A percentile compares a stretch with the other conserved stretches of the same genome.
These are phyloP conservation scores for Euproctis similis DNA, from an alignment of 2,888 invertebrate species.

Conservation along the genomic window DNA sequence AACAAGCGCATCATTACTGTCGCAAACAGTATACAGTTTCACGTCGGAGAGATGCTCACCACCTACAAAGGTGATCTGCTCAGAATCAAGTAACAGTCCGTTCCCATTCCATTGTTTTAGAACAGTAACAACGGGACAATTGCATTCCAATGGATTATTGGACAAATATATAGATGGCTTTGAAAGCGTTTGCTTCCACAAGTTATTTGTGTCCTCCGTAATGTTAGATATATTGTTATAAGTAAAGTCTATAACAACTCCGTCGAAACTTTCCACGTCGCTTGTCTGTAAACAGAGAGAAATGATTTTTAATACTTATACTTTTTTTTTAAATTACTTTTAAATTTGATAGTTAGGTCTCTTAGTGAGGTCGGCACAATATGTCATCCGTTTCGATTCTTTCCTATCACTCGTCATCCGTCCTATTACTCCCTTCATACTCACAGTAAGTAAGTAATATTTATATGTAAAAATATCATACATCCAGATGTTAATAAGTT, in stretches of 20 bases:
- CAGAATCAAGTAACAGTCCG: background rate
- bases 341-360: too few relatives aligned
- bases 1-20: background rate
- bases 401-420: too few relatives aligned
- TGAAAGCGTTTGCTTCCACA: background rate
- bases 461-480: too few relatives aligned
- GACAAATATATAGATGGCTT: background rate
- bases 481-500: too few relatives aligned
- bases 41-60: background rate
- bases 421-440: too few relatives aligned
- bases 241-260: background rate
- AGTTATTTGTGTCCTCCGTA: background rate
- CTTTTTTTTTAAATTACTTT: too few relatives aligned
- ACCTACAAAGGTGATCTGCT: background rate
- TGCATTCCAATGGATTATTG: background rate
- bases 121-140: background rate
- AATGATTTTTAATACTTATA: too few relatives aligned
- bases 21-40: background rate
- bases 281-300: background rate
- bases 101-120: background rate
- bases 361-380: too few relatives aligned
- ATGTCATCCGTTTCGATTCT: too few relatives aligned
- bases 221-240: background rate
- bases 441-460: too few relatives aligned
- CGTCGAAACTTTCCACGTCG: background rate